Conservation (phyloP, 2,888 invertebrate species). For the Macaria liturata region DNA sequence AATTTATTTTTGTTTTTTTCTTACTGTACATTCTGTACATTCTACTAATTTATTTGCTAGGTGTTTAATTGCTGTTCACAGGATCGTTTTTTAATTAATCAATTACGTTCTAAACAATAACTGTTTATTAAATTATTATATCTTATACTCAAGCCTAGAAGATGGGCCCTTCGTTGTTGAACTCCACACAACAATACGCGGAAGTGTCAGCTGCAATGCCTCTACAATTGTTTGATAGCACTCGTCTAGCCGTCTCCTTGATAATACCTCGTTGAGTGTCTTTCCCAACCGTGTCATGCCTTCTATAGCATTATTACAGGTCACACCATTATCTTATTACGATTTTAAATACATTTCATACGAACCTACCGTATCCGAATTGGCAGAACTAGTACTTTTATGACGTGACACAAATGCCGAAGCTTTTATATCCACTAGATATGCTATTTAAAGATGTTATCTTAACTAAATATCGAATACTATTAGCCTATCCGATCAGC, state of each 20-base stretch:
- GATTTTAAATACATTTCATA: not conserved
- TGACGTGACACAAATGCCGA: conserved; percentile 1
- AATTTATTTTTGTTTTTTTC: too few relatives aligned
- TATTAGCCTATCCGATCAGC: conserved; percentile 56
- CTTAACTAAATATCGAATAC: conserved; percentile 42
- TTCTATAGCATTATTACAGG: conserved; percentile 18
- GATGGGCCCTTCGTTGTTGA: conserved; percentile 24
- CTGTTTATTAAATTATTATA: too few relatives aligned
- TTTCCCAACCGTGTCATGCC: conserved; percentile 39
- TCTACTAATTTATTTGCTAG: too few relatives aligned
- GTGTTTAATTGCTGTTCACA: too few relatives aligned
- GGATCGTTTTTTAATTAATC: too few relatives aligned
- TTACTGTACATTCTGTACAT: too few relatives aligned
- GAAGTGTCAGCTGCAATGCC: conserved; percentile 54
- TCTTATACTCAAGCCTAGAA: too few relatives aligned
- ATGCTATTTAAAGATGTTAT: conserved; percentile 43
- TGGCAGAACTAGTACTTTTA: conserved; percentile 4
- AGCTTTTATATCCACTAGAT: conserved; percentile 7
- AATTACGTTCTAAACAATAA: too few relatives aligned
- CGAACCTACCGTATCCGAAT: too few relatives aligned
- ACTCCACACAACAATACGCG: conserved; percentile 55
- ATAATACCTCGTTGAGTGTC: conserved; percentile 44
- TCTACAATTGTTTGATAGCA: conserved; percentile 59
- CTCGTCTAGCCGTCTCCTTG: conserved; percentile 54
- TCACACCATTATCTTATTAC: conserved; percentile 11